Percentiles rank a stretch among this genome's conserved stretches.
Conservation (phyloP, 2,113 vertebrate species). For the Pterophyllum scalare region DNA sequence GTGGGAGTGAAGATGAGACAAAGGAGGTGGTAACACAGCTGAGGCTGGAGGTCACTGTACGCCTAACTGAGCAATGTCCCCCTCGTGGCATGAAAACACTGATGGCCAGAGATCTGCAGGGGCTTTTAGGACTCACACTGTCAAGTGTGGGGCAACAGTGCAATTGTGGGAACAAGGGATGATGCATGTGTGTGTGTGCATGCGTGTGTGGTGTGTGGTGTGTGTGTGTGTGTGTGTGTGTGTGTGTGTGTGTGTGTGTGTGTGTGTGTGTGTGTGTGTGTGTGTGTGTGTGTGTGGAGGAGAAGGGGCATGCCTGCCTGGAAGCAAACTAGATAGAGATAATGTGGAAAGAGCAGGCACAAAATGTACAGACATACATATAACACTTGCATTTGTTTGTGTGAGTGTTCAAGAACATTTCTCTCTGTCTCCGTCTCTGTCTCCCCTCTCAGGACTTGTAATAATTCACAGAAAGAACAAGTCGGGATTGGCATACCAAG, state of each 20-base stretch:
- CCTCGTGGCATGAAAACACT: conserved; percentile 54
- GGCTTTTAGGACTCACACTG: conserved; percentile 38
- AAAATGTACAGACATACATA: conserved; percentile 8
- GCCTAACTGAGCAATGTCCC: conserved; percentile 59
- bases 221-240: not conserved
- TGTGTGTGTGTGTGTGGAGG: not conserved
- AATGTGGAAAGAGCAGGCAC: conserved; percentile 7
- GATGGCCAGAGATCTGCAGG: conserved; percentile 39
- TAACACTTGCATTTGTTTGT: conserved; percentile 32
- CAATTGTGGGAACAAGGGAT: conserved; percentile 44
- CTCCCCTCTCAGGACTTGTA: conserved; percentile 62
- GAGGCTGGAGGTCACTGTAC: conserved; percentile 61
- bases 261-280: conserved; percentile 21
- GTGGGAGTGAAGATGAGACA: conserved; percentile 63
- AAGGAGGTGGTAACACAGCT: conserved; percentile 66
- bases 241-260: conserved; percentile 4
- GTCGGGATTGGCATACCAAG: conserved; percentile 64
- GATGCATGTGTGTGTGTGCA: conserved; percentile 9
- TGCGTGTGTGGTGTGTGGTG: conserved; percentile 18
- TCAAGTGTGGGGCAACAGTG: conserved; percentile 44
- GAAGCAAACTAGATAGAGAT: conserved; percentile 17
- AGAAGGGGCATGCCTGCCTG: not conserved
- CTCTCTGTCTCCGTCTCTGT: conserved; percentile 20
- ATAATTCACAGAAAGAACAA: conserved; percentile 71
- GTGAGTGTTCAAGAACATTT: conserved; percentile 24